Conservation (phyloP, 2,888 invertebrate genomes). For the Crioceris asparagi region DNA sequence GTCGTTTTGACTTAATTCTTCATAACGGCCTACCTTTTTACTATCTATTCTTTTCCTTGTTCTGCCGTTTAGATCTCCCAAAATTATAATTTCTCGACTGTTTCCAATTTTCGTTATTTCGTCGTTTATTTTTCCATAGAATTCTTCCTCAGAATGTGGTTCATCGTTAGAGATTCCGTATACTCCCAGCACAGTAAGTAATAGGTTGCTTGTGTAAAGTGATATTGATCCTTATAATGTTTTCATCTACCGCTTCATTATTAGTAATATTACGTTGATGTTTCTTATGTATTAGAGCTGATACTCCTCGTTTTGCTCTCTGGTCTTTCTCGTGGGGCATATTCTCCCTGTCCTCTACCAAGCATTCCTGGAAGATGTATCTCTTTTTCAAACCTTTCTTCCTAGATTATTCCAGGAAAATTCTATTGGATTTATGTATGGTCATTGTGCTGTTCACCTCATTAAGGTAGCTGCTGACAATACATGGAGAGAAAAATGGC, state of each 20-base stretch:
- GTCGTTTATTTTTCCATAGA: not conserved
- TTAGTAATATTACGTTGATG: not conserved
- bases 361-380: too few relatives aligned
- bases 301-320: too few relatives aligned
- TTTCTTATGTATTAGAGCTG: not conserved
- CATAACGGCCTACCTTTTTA: too few relatives aligned
- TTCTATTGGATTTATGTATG: too few relatives aligned
- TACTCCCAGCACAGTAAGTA: not conserved
- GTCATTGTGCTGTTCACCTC: too few relatives aligned
- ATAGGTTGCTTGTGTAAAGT: not conserved
- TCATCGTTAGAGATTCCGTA: not conserved
- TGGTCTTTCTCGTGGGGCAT: not conserved
- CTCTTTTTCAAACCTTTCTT: too few relatives aligned
- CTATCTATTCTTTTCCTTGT: not conserved
- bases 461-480: too few relatives aligned
- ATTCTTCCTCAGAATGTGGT: not conserved
- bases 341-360: too few relatives aligned
- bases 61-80: not conserved
- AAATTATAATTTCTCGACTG: not conserved
- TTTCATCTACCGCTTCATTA: not conserved
- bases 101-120: not conserved
- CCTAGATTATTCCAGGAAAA: too few relatives aligned
- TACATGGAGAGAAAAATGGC: too few relatives aligned
- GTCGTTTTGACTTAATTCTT: not conserved
- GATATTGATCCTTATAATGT: too few relatives aligned